Base-by-base conservation (phyloP, 2,113 vertebrate genomes). In the Neolamprologus ventralis region DNA sequence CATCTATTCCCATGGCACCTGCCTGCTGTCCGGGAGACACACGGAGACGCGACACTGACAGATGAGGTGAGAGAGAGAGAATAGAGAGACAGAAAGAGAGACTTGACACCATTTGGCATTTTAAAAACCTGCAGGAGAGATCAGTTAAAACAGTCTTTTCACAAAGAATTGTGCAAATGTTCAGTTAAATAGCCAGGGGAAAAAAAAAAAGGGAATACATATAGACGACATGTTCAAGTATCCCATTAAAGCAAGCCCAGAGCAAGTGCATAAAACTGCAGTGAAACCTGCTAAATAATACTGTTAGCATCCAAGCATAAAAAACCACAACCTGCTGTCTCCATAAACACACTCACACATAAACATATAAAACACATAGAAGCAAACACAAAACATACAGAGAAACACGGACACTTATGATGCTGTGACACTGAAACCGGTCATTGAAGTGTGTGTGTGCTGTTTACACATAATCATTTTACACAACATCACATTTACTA, bases 21-120 rank as follows among this genome's bases (percentile, higher is more conserved):
- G 94, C 93, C 92, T 92, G 91, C 90, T 95, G 94, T 94, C 93
- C 92, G 6, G 85, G 87, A 93, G 93, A 92, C 91, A 95, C 92
- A 89, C 26, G 85, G 68, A 92, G 90, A 90, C 3, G 51, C 84
- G 91, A 93, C 91, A 93, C 92, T 89, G 92, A 94, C 87, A 91
- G 92, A 93, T 88, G 91, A 94, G 82, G 92, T 87, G 82, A 92
- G 82, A 75, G 73, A 73, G 47, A 53, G 19, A 87, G 35, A 87
- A 73, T n/a, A 55, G 55, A 63, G 49, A 91, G 82, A 90, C 57
- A 68, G 12, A 86, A 82, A 63, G 79, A 87, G 26, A 85, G 68
- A 79, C 49, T 55, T 80, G 89, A 88, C 5, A n/a, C 78, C 58
- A 49, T 81, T 89, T 23, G 1, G 78, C 47, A 78, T 89, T 87